A percentile compares a stretch with the other conserved stretches of the same genome.
These are phyloP conservation scores for Diaphora mendica DNA, from an alignment of 2,888 invertebrate genomes.

Conservation along the genomic window DNA sequence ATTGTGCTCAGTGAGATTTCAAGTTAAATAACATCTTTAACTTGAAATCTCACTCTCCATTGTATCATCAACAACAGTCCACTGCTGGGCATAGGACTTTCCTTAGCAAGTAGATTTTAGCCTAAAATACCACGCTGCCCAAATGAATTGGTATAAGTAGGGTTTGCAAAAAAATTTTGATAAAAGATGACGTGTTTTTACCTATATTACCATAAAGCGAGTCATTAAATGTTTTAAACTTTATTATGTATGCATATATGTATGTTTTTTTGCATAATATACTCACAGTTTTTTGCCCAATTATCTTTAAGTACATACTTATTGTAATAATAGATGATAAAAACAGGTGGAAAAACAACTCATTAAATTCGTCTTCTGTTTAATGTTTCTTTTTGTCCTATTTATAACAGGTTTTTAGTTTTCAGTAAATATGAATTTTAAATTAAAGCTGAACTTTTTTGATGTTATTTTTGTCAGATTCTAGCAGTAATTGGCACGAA, in stretches of 20 bases:
- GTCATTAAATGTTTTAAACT: neutral
- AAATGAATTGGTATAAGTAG: neutral
- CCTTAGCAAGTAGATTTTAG: too few relatives aligned
- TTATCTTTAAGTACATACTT: slow-evolving; percentile 13
- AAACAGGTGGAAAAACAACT: slow-evolving; percentile 10
- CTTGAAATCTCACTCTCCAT: neutral
- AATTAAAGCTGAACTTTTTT: neutral
- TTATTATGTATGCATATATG: neutral
- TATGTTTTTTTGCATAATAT: neutral
- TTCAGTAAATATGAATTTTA: neutral
- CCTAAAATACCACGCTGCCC: too few relatives aligned
- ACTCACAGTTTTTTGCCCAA: slow-evolving; percentile 20
- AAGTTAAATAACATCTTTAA: too few relatives aligned
- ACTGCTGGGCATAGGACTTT: too few relatives aligned
- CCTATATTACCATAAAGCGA: neutral
- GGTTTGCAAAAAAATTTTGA: neutral
- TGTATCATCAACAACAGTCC: too few relatives aligned
- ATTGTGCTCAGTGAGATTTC: neutral
- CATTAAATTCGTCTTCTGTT: slow-evolving; percentile 15
- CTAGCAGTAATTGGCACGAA: neutral
- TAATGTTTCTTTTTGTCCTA: neutral
- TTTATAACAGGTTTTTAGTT: slow-evolving; percentile 3
- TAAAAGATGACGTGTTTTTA: neutral
- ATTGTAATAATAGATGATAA: slow-evolving; percentile 13
- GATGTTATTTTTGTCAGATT: neutral